phyloP scores from a whole-genome alignment of 2,113 vertebrate species.

The Carollia perspicillata region DNA sequence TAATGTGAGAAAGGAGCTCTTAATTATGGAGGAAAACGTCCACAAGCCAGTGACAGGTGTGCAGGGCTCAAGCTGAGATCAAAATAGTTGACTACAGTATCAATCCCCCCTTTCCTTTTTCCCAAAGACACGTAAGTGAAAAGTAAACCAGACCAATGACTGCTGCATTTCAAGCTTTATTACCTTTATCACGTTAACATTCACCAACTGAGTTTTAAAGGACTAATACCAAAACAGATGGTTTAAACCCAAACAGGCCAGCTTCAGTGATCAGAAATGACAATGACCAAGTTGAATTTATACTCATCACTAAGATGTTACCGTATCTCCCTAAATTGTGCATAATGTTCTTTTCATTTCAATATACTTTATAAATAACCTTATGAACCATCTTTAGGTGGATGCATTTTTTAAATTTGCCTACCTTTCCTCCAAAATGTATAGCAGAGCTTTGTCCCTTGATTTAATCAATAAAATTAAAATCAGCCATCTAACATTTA shows the following conservation, averaged over 20 bases:
- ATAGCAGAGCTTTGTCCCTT: slow-evolving; percentile 5
- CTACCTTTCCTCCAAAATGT: neutral
- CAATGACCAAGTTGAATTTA: slow-evolving; percentile 12
- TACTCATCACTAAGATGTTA: neutral
- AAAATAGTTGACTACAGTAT: slow-evolving; percentile 73
- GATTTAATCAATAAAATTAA: neutral
- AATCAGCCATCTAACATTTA: neutral
- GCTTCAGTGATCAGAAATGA: slow-evolving; percentile 40
- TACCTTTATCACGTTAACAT: slow-evolving; percentile 57
- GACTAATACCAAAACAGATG: slow-evolving; percentile 72
- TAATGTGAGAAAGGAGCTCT: slow-evolving; percentile 76
- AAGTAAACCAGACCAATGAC: slow-evolving; percentile 68
- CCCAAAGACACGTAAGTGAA: slow-evolving; percentile 69
- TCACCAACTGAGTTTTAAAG: slow-evolving; percentile 58
- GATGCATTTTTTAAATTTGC: neutral
- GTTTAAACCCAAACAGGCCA: slow-evolving; percentile 53
- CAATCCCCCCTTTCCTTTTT: slow-evolving; percentile 64
- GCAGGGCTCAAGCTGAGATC: slow-evolving; percentile 73
- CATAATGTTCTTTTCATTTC: slow-evolving; percentile 15
- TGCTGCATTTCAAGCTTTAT: slow-evolving; percentile 68
- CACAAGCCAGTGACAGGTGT: slow-evolving; percentile 79
- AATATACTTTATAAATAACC: slow-evolving; percentile 8
- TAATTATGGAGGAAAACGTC: slow-evolving; percentile 80
- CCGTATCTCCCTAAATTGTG: neutral
- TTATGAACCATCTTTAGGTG: neutral